phyloP scores from a whole-genome alignment of 2,888 invertebrate species.

The Hanleya hanleyi region DNA sequence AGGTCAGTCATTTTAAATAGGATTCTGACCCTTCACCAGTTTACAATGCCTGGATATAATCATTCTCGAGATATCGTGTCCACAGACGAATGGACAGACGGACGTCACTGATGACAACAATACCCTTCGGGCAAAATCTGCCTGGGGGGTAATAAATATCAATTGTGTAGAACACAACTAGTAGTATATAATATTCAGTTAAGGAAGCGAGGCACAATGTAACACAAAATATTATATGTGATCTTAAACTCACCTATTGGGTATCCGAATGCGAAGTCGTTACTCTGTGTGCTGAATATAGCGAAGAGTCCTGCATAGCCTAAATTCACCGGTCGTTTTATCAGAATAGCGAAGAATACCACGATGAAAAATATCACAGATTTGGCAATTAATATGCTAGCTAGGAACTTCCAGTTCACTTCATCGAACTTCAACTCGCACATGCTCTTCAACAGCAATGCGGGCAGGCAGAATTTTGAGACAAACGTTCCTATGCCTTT shows the following conservation, averaged over 20 bases:
- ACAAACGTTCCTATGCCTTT: conserved; percentile 91
- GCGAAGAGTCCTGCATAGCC: conserved; percentile 92
- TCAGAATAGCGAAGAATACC: conserved; percentile 82
- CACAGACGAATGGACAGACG: too few species aligned
- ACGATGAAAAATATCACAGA: conserved; percentile 81
- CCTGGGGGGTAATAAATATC: too few species aligned
- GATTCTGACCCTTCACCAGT: too few species aligned
- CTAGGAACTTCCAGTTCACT: conserved; percentile 90
- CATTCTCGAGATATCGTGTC: too few species aligned
- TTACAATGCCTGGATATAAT: too few species aligned
- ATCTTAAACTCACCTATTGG: conserved; percentile 90
- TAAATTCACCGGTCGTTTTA: conserved; percentile 83
- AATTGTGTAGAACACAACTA: too few species aligned
- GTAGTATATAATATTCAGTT: too few species aligned
- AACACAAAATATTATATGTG: too few species aligned
- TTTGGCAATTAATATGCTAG: conserved; percentile 89
- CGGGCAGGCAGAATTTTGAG: conserved; percentile 93
- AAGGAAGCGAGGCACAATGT: not conserved
- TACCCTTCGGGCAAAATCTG: too few species aligned
- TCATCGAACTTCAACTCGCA: conserved; percentile 83
- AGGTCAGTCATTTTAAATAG: too few species aligned
- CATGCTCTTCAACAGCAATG: conserved; percentile 91
- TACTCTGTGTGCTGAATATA: conserved; percentile 96
- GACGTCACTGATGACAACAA: too few species aligned
- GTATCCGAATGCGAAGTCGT: conserved; percentile 97